Evolutionary conservation across 2,113 vertebrate species (phyloP).

Genomic region (Leiothrix lutea): DNA sequence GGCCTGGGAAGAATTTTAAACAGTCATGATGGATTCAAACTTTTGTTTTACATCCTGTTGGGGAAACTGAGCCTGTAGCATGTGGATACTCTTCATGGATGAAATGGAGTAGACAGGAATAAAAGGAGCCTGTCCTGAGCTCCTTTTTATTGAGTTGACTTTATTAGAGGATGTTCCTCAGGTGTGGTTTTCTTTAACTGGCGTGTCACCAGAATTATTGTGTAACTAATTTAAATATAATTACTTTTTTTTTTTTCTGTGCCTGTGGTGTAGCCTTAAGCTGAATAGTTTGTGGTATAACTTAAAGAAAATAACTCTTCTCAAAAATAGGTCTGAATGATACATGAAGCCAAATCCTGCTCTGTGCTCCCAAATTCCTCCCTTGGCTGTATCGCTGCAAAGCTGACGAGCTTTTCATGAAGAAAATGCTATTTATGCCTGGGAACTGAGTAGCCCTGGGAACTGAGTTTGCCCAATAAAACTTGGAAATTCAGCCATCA

Average conservation of each 20-base stretch:
- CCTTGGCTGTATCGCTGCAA: not conserved
- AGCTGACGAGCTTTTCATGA: not conserved
- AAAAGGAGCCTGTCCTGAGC: not conserved
- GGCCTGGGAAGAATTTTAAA: not conserved
- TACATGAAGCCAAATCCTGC: not conserved
- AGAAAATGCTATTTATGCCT: not conserved
- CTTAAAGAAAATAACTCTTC: not conserved
- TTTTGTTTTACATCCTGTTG: rapidly evolving
- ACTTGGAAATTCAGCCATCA: not conserved
- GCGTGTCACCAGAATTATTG: not conserved
- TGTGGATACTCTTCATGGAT: not conserved
- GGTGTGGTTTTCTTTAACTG: not conserved
- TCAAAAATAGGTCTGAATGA: not conserved
- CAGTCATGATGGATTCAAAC: rapidly evolving
- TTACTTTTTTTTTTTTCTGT: not conserved
- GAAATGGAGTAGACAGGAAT: not conserved
- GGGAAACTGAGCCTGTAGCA: not conserved
- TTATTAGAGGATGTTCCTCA: not conserved
- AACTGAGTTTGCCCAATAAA: not conserved
- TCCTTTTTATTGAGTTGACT: not conserved
- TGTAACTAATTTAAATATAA: not conserved
- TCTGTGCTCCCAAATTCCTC: not conserved
- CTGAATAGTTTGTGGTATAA: not conserved
- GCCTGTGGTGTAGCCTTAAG: not conserved
- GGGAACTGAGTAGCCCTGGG: not conserved